phyloP scores from a whole-genome alignment of 2,888 invertebrate species.

The Eupithecia inturbata region DNA sequence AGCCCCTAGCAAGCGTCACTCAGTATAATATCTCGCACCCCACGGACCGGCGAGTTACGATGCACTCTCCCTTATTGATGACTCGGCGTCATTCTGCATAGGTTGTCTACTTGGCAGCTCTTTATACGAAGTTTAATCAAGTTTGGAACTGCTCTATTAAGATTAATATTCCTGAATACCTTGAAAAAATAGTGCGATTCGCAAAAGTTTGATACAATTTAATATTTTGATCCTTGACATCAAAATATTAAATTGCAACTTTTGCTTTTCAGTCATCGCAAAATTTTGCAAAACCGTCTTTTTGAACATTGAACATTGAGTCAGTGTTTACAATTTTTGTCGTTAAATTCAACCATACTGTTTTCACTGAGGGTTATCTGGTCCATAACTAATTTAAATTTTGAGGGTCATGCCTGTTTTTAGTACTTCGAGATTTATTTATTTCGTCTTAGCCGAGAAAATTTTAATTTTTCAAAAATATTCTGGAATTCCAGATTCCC shows the following conservation, averaged over 20 bases:
- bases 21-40: constrained; percentile 75
- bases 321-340: background rate
- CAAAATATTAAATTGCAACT: no score
- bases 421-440: no score
- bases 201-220: background rate
- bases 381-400: background rate
- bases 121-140: constrained; percentile 4
- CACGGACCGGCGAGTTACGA: background rate
- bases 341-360: background rate
- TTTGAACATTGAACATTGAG: background rate
- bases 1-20: constrained; percentile 62
- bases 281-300: background rate
- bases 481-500: background rate
- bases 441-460: no score
- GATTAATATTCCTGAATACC: background rate
- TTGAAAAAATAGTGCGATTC: background rate
- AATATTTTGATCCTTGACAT: no score
- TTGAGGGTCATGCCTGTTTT: background rate
- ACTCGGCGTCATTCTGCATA: constrained; percentile 9
- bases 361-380: background rate
- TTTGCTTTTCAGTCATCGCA: no score
- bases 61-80: constrained; percentile 32
- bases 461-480: background rate
- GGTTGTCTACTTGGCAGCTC: constrained; percentile 2
- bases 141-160: background rate